A percentile compares a stretch with the other conserved stretches of the same genome.
Conservation (phyloP, 23 tunicate species). For the Halocynthia roretzi region DNA sequence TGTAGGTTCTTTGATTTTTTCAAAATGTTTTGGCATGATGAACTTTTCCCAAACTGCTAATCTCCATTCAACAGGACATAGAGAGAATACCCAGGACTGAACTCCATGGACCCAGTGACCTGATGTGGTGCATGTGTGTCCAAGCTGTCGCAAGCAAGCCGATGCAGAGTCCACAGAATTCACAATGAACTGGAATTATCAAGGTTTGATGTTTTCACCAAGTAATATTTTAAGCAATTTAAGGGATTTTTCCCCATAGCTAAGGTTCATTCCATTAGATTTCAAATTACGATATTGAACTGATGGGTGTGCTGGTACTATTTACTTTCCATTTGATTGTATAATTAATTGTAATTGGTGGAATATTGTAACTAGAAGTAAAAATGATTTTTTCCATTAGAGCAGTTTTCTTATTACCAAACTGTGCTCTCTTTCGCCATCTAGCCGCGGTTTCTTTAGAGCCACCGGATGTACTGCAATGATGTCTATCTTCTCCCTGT, state of each 20-base stretch:
- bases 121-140: conserved; percentile 77
- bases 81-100: conserved; percentile 73
- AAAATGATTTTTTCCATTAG: too few species aligned
- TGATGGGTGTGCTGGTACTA: too few species aligned
- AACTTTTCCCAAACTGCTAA: conserved; percentile 54
- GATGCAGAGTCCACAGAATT: conserved; percentile 70
- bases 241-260: too few species aligned
- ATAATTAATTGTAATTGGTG: too few species aligned
- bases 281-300: too few species aligned
- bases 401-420: conserved; percentile 5
- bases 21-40: conserved; percentile 26
- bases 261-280: too few species aligned
- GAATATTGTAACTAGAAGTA: too few species aligned
- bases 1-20: conserved; percentile 18
- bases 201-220: neutral
- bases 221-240: neutral
- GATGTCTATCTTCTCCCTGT: conserved; percentile 85
- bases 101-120: conserved; percentile 89
- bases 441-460: conserved; percentile 31
- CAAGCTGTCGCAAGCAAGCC: conserved; percentile 74
- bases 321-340: too few species aligned
- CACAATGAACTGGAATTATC: conserved; percentile 37
- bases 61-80: conserved; percentile 64
- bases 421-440: neutral
- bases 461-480: conserved; percentile 78